Evolutionary conservation across 2,888 invertebrate species (phyloP), one percentile per base, ranked within the genome.

Genomic region (Linnaemya tessellans): DNA sequence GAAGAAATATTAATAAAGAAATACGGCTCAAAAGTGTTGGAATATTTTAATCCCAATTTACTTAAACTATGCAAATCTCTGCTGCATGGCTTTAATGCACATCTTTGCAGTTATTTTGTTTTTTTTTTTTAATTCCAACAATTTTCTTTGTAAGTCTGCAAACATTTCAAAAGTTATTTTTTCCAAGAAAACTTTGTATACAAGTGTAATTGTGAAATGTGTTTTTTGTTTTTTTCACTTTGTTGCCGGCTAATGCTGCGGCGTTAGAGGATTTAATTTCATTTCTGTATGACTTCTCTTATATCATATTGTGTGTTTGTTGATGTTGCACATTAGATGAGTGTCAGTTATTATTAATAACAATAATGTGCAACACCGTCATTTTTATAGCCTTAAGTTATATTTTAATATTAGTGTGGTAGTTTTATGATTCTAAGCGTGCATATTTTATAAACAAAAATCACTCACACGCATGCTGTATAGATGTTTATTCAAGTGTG

Each of bases 271-370:
- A 60, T 65, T 78, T 67, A 43, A 71, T 81, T 54, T 25, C 11
- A 41, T 54, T 54, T 35, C 41, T 67, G 54, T 62, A 68, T 35
- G 46, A 51, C 67, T 60, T 71, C 41, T 60, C 10, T 64, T 35
- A 58, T 56, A 67, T 77, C 75, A 64, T 18, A 11, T 25, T 3
- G 20, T 35, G 41, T 54, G 43, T 73, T 75, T 77, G 75, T 84
- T 82, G 78, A 79, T 85, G 85, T 80, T 86, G 86, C 83, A 83
- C 86, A 82, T 84, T 86, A 86, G 86, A 86, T 82, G 77, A 86
- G 87, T 88, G 88, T 87, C 88, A 86, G 87, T 86, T 86, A 87
- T 87, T 87, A 88, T 88, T 88, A 88, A 88, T 88, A 88, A 88
- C 86, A 87, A 87, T 88, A 88, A 88, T 87, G 73, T 82, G 84